Evolutionary conservation across 2,113 vertebrate species (phyloP).

Genomic region (Mormoops blainvillei): DNA sequence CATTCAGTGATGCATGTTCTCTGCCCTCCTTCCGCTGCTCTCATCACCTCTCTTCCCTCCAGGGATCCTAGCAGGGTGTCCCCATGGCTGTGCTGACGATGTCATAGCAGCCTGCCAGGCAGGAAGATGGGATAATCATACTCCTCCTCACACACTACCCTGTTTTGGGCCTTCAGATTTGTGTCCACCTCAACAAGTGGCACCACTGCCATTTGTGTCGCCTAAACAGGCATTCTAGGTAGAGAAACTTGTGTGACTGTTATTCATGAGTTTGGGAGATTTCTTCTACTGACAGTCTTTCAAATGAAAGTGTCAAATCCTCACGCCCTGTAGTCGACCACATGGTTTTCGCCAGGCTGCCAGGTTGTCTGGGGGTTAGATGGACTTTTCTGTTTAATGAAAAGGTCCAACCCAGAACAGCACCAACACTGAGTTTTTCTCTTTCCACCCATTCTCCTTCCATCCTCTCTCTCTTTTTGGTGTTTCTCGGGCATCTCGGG

Average conservation of each 20-base stretch:
- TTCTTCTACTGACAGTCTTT: neutral
- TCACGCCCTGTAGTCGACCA: neutral
- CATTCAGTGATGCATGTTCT: neutral
- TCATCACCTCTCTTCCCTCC: neutral
- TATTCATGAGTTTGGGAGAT: neutral
- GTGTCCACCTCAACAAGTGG: constrained; percentile 42
- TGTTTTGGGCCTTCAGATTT: constrained; percentile 38
- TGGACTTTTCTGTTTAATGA: neutral
- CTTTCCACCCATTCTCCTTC: neutral
- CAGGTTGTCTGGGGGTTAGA: neutral
- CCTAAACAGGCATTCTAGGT: neutral
- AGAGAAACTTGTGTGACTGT: neutral
- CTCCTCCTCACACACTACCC: constrained; percentile 22
- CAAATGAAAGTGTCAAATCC: neutral
- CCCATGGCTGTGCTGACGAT: constrained; percentile 33
- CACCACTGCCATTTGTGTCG: neutral
- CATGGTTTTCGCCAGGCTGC: neutral
- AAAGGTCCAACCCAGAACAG: neutral
- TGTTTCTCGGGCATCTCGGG: neutral
- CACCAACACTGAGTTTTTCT: neutral
- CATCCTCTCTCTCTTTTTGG: neutral
- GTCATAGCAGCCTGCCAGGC: constrained; percentile 1
- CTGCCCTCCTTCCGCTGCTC: neutral
- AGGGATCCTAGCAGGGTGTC: constrained; percentile 68
- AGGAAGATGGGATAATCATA: constrained; percentile 56